Evolutionary conservation across 2,888 invertebrate species (phyloP), one percentile per base, ranked within the genome.

Genomic region (Orthonevra nobilis): DNA sequence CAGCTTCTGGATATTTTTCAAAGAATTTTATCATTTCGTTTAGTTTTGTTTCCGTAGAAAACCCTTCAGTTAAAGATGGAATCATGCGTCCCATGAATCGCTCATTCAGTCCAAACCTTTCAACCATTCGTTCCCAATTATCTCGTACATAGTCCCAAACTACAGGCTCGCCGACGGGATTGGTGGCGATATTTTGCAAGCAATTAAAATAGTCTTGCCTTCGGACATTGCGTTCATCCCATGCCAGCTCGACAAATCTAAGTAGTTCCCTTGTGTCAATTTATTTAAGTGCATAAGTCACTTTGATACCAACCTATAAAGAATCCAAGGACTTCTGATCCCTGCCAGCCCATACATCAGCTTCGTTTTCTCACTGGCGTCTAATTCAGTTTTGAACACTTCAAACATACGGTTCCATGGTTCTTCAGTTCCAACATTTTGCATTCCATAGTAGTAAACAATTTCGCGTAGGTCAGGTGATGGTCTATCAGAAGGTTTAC

Each of bases 81-180:
- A 97, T 92, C 69, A 95, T 84, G 44, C 90, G 89, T 9, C 97
- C 97, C 14, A 97, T 89, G 81, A 93, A 92, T 6, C 96, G 91
- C 84, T 96, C 94, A 86, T 95, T 96, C 6, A 96, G 87, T 0
- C 94, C 92, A 87, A 96, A 97, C 54, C 95, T 91, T 0, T 92
- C 89, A 0, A 94, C 92, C 0, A 97, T 88, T 17, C 91, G 87
- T 1, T 90, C 89, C 95, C 96, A 97, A 81, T 95, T 92, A 17
- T 92, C 89, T 9, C 96, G 91, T 3, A 95, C 92, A 89, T 94
- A 94, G 83, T 94, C 92, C 97, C 97, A 97, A 0, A 95, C 93
- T 0, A 96, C 86, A 0, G 91, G 87, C 0, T 92, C 91, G 9
- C 96, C 97, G 0, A 91, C 89, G 0, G 94, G 93, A 88, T 96